Evolutionary conservation across 2,888 invertebrate genomes (phyloP), one percentile per base, ranked within the genome.

Genomic region (Chaitophorus viminalis): DNA sequence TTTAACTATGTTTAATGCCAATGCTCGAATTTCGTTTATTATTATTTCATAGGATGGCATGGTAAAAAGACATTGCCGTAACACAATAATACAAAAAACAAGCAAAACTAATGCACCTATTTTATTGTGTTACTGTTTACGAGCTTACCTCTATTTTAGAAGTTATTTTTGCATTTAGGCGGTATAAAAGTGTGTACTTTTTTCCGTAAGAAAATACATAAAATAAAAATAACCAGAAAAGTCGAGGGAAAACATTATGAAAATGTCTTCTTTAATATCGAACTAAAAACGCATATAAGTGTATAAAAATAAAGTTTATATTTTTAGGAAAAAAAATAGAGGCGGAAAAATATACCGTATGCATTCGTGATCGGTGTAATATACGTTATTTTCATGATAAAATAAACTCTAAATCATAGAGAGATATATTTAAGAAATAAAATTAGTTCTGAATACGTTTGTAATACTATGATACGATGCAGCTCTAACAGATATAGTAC

Each of bases 1-100:
- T 65, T 31, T 77, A 85, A 77, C 60, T 75, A 75, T 83, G 39
- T 75, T 83, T 75, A 65, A 83, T 76, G 76, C 25, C n/a, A 68
- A 76, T 46, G 65, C 25, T 76, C 76, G 84, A 76, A 76, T 84
- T 76, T 84, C 31, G 76, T 76, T 76, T 76, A 76, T 76, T 84
- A 68, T 84, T 76, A 68, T 76, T 84, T 84, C 68, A 52, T 17
- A 46, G 46, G 76, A n/a, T 39, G 68, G 76, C 84, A n/a, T 84
- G 84, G 76, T n/a, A 65, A 84, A 76, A 65, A 68, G 39, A 84
- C 68, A 76, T 68, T 76, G 39, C 25, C 46, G 31, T 54, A 82
- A 70, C 21, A 76, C 65, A 46, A 76, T 36, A 82, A 46, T 39
- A 68, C 21, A 36, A 82, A 29, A 75, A 75, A 65, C 39, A 65